Percentiles rank a stretch among this genome's conserved stretches.
phyloP scores from a whole-genome alignment of 2,797 vertebrate species.

The Cuculus canorus region DNA sequence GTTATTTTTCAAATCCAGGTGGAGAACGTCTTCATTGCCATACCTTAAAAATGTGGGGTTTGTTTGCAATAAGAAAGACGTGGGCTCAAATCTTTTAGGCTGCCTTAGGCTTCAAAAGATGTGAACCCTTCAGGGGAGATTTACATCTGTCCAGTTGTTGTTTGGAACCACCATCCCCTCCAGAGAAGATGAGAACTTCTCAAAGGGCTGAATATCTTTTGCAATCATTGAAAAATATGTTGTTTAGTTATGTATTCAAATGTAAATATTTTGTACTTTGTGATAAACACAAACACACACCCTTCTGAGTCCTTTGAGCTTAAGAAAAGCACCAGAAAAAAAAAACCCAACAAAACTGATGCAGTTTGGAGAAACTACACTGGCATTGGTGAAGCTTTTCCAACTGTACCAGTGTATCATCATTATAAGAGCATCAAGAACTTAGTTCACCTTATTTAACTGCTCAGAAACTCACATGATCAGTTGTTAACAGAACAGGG shows the following conservation, averaged over 20 bases:
- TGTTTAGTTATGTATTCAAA: not conserved
- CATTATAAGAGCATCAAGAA: not conserved
- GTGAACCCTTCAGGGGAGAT: constrained; percentile 9
- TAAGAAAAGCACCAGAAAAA: not conserved
- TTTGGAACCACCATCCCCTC: not conserved
- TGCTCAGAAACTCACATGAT: not conserved
- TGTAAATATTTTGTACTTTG: not conserved
- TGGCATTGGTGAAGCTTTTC: not conserved
- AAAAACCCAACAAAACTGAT: not conserved
- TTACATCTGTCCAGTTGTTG: not conserved
- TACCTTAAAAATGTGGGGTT: not conserved
- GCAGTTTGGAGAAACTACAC: not conserved
- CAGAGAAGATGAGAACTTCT: not conserved
- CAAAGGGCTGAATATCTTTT: not conserved
- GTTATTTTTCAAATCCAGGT: constrained; percentile 50
- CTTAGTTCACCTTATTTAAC: not conserved
- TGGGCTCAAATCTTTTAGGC: not conserved
- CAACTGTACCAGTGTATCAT: not conserved
- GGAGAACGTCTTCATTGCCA: not conserved
- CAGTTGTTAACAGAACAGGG: not conserved
- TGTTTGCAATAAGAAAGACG: not conserved
- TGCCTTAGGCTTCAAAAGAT: not conserved
- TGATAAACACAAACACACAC: not conserved
- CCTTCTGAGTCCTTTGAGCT: not conserved
- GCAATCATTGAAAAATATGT: not conserved